Evolutionary conservation across 2,797 vertebrate species (phyloP).

Genomic region (Alcedo atthis): DNA sequence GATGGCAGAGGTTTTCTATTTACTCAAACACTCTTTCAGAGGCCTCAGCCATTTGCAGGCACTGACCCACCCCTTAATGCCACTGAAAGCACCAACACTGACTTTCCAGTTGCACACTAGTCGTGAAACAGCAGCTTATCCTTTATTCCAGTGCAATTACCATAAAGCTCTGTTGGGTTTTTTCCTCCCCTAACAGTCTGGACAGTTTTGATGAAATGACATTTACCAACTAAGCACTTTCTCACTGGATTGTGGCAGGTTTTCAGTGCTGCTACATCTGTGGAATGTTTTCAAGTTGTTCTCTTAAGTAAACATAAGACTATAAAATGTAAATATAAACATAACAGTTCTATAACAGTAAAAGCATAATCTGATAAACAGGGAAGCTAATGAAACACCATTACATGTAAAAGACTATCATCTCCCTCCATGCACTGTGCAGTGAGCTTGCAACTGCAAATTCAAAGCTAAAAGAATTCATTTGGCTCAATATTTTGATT

Average conservation of each 20-base stretch:
- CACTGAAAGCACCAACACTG: neutral
- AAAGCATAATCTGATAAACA: constrained; percentile 62
- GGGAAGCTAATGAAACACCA: constrained; percentile 55
- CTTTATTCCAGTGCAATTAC: neutral
- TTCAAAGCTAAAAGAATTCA: neutral
- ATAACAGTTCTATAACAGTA: constrained; percentile 36
- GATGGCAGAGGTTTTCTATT: neutral
- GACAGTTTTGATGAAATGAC: constrained; percentile 42
- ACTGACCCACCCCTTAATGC: neutral
- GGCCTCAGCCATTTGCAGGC: neutral
- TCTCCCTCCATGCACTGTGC: neutral
- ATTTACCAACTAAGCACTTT: constrained; percentile 37
- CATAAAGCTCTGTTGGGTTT: neutral
- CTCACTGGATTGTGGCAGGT: constrained; percentile 19
- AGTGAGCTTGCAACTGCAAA: constrained; percentile 14
- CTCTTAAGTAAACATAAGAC: constrained; percentile 63
- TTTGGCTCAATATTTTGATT: constrained; percentile 16
- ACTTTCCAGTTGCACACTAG: neutral
- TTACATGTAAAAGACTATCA: constrained; percentile 36
- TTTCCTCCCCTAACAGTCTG: neutral
- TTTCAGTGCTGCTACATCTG: constrained; percentile 49
- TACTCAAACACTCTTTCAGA: neutral
- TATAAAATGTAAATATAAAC: constrained; percentile 64
- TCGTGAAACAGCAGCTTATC: neutral
- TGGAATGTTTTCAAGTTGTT: constrained; percentile 43